phyloP scores from a whole-genome alignment of 2,888 invertebrate genomes.

The Andricus curvator region DNA sequence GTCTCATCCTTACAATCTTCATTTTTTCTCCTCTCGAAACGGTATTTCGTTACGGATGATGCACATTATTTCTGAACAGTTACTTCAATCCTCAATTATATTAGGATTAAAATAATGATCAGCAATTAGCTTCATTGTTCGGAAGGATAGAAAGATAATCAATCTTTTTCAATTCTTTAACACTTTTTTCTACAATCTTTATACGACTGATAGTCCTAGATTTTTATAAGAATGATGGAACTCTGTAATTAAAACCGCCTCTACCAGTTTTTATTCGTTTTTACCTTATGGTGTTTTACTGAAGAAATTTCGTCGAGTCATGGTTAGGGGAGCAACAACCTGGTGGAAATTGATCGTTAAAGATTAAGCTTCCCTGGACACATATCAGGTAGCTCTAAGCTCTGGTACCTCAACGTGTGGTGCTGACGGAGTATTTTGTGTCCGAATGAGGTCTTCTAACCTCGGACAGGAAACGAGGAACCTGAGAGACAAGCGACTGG shows the following conservation, averaged over 20 bases:
- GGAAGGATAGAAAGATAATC: background rate
- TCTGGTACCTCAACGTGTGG: slow-evolving; percentile 19
- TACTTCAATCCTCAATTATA: slow-evolving; percentile 27
- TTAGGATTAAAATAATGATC: slow-evolving; percentile 26
- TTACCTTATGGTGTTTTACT: background rate
- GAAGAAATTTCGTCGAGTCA: slow-evolving; percentile 36
- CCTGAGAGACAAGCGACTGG: slow-evolving; percentile 25
- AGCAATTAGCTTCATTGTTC: slow-evolving; percentile 29
- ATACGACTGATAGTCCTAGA: background rate
- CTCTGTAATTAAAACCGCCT: slow-evolving; percentile 11
- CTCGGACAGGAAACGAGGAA: slow-evolving; percentile 20
- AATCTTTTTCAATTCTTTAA: background rate
- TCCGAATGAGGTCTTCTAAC: slow-evolving; percentile 31
- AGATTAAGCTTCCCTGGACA: slow-evolving; percentile 27
- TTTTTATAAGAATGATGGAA: background rate
- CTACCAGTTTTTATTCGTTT: background rate
- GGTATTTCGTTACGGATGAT: slow-evolving; percentile 20
- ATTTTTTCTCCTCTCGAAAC: background rate
- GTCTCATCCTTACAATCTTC: slow-evolving; percentile 11
- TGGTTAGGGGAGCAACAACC: slow-evolving; percentile 15
- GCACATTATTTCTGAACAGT: slow-evolving; percentile 24
- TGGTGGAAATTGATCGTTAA: slow-evolving; percentile 36
- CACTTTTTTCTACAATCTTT: background rate
- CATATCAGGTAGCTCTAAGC: slow-evolving; percentile 25
- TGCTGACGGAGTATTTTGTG: slow-evolving; percentile 36